phyloP scores from a whole-genome alignment of 2,113 vertebrate genomes.

The Dicrurus megarhynchus region DNA sequence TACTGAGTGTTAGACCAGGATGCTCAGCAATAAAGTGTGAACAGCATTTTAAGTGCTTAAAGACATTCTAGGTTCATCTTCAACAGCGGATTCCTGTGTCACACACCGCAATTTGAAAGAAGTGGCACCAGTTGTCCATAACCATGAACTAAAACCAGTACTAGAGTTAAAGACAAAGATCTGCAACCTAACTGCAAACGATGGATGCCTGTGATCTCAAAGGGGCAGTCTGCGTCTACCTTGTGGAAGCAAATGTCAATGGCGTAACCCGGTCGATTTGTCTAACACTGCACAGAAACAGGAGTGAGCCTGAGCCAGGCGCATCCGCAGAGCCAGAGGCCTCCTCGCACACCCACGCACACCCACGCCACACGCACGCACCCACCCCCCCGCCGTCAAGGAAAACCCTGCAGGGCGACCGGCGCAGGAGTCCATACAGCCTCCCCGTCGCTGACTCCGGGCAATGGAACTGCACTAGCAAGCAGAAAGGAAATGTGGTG shows the following conservation, averaged over 20 bases:
- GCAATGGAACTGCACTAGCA: slow-evolving; percentile 62
- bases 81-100: slow-evolving; percentile 73
- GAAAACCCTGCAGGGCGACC: not conserved
- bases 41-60: slow-evolving; percentile 87
- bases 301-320: not conserved
- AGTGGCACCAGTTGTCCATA: slow-evolving; percentile 80
- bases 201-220: slow-evolving; percentile 58
- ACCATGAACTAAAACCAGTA: slow-evolving; percentile 79
- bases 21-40: slow-evolving; percentile 82
- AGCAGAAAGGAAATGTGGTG: slow-evolving; percentile 67
- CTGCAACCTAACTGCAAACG: slow-evolving; percentile 64
- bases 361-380: not conserved
- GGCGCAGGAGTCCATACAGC: not conserved
- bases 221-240: slow-evolving; percentile 62
- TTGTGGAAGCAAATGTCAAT: slow-evolving; percentile 70
- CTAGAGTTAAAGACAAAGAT: slow-evolving; percentile 78
- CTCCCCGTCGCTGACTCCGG: not conserved
- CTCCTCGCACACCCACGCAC: not conserved
- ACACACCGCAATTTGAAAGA: slow-evolving; percentile 71
- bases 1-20: slow-evolving; percentile 84
- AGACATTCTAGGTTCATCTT: slow-evolving; percentile 79
- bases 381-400: not conserved
- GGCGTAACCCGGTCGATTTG: slow-evolving; percentile 55
- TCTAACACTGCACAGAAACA: slow-evolving; percentile 70
- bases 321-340: not conserved